These are phyloP conservation scores for Spea bombifrons DNA, from an alignment of 2,113 vertebrate species.

Conservation along the genomic window DNA sequence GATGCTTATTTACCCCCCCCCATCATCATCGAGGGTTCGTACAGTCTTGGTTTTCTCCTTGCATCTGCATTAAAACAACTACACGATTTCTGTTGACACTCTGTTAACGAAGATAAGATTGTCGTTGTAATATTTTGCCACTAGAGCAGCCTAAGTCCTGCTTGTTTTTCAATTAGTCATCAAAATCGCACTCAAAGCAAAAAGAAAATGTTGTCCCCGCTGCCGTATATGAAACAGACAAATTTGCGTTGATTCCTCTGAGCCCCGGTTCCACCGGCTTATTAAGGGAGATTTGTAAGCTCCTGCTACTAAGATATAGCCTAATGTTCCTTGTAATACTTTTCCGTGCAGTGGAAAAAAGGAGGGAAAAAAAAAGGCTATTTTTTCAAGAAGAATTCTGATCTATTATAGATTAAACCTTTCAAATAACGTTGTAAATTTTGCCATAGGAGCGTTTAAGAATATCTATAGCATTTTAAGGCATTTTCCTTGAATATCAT, in stretches of 20 bases:
- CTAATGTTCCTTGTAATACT: slow-evolving; percentile 55
- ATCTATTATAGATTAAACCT: slow-evolving; percentile 72
- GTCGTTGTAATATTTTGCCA: slow-evolving; percentile 64
- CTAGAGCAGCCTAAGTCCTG: slow-evolving; percentile 57
- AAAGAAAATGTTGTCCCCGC: slow-evolving; percentile 58
- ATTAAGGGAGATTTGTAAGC: slow-evolving; percentile 59
- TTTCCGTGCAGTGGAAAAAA: slow-evolving; percentile 52
- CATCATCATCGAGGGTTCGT: slow-evolving; percentile 37
- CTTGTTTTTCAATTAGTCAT: slow-evolving; percentile 71
- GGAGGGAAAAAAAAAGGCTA: too few species aligned
- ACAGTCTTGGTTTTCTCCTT: slow-evolving; percentile 10
- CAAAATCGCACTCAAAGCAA: slow-evolving; percentile 65
- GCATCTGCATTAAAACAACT: slow-evolving; percentile 25
- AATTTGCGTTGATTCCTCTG: slow-evolving; percentile 58
- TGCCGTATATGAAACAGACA: slow-evolving; percentile 52
- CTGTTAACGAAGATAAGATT: slow-evolving; percentile 75
- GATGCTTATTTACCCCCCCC: slow-evolving; percentile 9
- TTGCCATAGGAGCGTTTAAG: slow-evolving; percentile 51
- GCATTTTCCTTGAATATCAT: not conserved
- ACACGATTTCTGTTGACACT: slow-evolving; percentile 50
- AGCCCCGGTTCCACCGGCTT: slow-evolving; percentile 62
- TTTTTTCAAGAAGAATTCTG: slow-evolving; percentile 56
- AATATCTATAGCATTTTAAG: not conserved
- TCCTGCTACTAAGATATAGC: slow-evolving; percentile 56
- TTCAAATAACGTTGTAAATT: slow-evolving; percentile 70